Percentiles rank a stretch among this genome's conserved stretches.
phyloP scores from a whole-genome alignment of 2,113 vertebrate genomes.

The Hippocampus mohnikei region DNA sequence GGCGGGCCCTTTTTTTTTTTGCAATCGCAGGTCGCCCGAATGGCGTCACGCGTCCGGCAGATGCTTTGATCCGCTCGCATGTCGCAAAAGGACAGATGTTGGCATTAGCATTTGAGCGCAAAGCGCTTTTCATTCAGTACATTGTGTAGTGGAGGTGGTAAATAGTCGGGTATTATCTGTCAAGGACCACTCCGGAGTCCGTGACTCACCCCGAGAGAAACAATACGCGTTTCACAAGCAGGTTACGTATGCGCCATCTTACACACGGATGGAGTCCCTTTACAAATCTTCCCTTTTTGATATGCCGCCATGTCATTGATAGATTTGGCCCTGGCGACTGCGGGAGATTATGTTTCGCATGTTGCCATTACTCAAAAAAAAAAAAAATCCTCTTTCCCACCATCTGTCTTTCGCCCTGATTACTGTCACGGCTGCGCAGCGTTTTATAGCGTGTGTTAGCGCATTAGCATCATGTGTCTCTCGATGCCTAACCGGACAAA shows the following conservation, averaged over 20 bases:
- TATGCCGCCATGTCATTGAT: constrained; percentile 21
- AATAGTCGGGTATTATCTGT: constrained; percentile 57
- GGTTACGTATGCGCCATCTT: constrained; percentile 16
- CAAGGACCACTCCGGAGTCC: constrained; percentile 53
- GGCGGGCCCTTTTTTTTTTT: constrained; percentile 7
- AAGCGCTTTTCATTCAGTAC: constrained; percentile 49
- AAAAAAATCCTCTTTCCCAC: constrained; percentile 44
- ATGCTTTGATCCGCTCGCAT: constrained; percentile 46
- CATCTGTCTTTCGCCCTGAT: constrained; percentile 50
- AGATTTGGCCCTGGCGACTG: constrained; percentile 21
- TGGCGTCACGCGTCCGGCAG: constrained; percentile 46
- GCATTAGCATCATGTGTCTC: background rate
- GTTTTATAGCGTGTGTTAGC: constrained; percentile 12
- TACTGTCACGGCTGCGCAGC: constrained; percentile 25
- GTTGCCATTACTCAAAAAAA: constrained; percentile 17
- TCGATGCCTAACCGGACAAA: background rate
- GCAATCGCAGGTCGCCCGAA: constrained; percentile 19
- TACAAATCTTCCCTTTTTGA: constrained; percentile 6
- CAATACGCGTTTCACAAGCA: constrained; percentile 31
- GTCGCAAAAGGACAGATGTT: constrained; percentile 26
- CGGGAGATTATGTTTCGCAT: constrained; percentile 32
- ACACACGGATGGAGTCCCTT: background rate
- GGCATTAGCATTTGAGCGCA: constrained; percentile 43
- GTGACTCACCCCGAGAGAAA: constrained; percentile 56
- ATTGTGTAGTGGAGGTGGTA: constrained; percentile 43